These are phyloP conservation scores for Rhodeus uyekii DNA, from an alignment of 2,797 vertebrate genomes.

Conservation along the genomic window DNA sequence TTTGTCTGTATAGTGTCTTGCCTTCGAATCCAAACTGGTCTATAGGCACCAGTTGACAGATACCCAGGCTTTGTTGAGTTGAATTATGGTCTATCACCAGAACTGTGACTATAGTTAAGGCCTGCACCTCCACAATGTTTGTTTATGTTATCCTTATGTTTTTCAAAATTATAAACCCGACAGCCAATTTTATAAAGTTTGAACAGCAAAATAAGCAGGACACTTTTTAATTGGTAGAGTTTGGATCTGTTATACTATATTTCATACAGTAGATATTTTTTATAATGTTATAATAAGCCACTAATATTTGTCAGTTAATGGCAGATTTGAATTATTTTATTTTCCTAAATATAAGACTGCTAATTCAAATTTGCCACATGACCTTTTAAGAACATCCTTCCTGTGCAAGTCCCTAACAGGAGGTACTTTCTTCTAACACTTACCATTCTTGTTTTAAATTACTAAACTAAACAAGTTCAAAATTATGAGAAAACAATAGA, in stretches of 20 bases:
- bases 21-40: no score
- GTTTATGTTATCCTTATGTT: no score
- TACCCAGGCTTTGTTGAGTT: no score
- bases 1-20: no score
- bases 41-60: no score
- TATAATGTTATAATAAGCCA: not conserved
- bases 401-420: not conserved
- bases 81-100: no score
- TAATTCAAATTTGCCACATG: no score
- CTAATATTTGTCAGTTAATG: not conserved
- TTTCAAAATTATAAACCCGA: not conserved
- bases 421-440: not conserved
- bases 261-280: not conserved
- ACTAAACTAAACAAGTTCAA: conserved; percentile 2
- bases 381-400: not conserved
- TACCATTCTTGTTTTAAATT: conserved; percentile 18
- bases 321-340: no score
- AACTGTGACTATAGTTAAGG: no score
- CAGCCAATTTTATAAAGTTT: not conserved
- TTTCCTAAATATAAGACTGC: no score
- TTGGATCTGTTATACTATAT: not conserved
- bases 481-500: not conserved
- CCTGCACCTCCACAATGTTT: no score
- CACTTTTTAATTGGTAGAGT: not conserved
- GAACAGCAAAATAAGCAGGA: not conserved